phyloP scores from a whole-genome alignment of 1,140 invertebrate species.

The Adoxophyes honmai region DNA sequence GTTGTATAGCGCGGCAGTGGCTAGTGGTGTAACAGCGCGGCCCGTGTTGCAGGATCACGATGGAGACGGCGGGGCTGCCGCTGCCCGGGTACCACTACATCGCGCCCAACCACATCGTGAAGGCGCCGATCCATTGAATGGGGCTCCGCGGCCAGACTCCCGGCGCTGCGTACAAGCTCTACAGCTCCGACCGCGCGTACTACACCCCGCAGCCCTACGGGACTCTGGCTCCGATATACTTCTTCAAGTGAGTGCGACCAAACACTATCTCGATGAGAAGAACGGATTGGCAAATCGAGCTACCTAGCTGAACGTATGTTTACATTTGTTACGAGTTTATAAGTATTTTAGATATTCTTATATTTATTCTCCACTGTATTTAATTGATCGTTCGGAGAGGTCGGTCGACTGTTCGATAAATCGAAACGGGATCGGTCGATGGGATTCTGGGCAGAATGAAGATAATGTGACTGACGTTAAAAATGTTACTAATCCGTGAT shows the following conservation, averaged over 20 bases:
- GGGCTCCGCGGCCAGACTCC: conserved; percentile 51
- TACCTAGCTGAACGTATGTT: conserved; percentile 68
- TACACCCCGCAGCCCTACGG: conserved; percentile 44
- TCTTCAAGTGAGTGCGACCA: conserved; percentile 57
- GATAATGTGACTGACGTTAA: conserved; percentile 59
- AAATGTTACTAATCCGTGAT: conserved; percentile 46
- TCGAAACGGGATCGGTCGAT: conserved; percentile 20
- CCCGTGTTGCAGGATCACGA: conserved; percentile 87
- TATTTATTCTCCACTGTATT: conserved; percentile 74
- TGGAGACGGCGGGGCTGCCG: conserved; percentile 93
- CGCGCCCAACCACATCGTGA: conserved; percentile 93
- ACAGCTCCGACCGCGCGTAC: conserved; percentile 39
- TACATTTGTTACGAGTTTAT: conserved; percentile 78
- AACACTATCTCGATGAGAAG: conserved; percentile 39
- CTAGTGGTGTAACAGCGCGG: neutral
- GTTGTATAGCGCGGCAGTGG: conserved; percentile 37
- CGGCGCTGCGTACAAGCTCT: conserved; percentile 37
- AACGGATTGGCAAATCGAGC: conserved; percentile 51
- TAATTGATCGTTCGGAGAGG: conserved; percentile 50
- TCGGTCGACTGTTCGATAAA: conserved; percentile 34
- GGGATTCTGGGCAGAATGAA: conserved; percentile 21
- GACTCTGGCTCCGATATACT: conserved; percentile 58
- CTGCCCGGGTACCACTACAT: conserved; percentile 94
- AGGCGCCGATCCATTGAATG: conserved; percentile 92
- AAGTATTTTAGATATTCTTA: conserved; percentile 79